Evolutionary conservation across 2,888 invertebrate species (phyloP).

Genomic region (Heliconius cydno): DNA sequence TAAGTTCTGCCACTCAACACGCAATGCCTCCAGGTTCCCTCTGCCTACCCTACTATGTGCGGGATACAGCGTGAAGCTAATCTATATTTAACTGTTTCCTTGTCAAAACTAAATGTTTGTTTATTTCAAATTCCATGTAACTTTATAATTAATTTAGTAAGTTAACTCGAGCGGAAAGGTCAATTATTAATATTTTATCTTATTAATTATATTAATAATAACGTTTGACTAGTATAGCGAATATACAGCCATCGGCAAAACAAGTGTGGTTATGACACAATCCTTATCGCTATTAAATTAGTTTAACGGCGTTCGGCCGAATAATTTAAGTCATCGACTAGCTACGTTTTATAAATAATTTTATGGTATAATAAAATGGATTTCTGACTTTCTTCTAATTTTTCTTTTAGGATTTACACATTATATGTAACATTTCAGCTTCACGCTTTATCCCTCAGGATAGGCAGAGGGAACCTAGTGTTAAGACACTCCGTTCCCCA

Average conservation of each 20-base stretch:
- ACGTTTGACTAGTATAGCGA: neutral
- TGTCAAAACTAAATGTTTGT: slow-evolving; percentile 16
- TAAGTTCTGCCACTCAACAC: too few relatives aligned
- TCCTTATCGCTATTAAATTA: slow-evolving; percentile 25
- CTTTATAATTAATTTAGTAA: slow-evolving; percentile 32
- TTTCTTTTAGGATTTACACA: neutral
- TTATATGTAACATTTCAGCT: neutral
- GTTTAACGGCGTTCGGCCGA: neutral
- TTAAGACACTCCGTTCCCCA: too few relatives aligned
- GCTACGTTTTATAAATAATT: slow-evolving; percentile 6
- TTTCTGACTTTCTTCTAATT: neutral
- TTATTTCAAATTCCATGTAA: slow-evolving; percentile 22
- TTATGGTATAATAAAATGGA: slow-evolving; percentile 8
- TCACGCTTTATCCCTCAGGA: neutral
- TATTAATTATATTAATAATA: slow-evolving; percentile 24
- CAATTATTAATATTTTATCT: slow-evolving; percentile 32
- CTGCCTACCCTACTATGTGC: too few relatives aligned
- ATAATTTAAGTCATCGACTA: slow-evolving; percentile 10
- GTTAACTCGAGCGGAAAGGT: slow-evolving; percentile 27
- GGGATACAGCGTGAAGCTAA: too few relatives aligned
- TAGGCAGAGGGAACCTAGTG: too few relatives aligned
- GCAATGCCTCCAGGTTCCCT: too few relatives aligned
- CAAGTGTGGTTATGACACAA: slow-evolving; percentile 27
- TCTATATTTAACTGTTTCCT: neutral
- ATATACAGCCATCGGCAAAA: slow-evolving; percentile 19